Evolutionary conservation across 2,888 invertebrate species (phyloP).

Genomic region (Pandemis heparana): DNA sequence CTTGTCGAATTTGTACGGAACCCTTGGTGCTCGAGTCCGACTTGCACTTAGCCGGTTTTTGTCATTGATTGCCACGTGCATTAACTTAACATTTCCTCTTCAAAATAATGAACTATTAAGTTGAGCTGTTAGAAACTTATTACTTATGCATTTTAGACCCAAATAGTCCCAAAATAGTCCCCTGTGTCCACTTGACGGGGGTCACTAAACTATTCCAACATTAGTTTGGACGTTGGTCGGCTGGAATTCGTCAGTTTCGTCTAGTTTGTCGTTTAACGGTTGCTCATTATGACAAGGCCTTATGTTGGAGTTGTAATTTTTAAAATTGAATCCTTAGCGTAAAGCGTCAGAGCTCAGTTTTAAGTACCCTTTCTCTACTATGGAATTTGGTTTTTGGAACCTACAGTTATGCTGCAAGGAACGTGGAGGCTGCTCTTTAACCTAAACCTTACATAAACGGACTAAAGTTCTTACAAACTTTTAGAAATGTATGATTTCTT

Average conservation of each 20-base stretch:
- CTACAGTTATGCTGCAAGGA: slow-evolving; percentile 2
- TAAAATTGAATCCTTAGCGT: background rate
- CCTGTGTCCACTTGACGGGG: slow-evolving; percentile 29
- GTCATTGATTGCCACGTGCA: background rate
- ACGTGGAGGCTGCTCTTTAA: background rate
- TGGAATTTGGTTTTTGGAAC: slow-evolving; percentile 1
- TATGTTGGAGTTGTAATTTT: background rate
- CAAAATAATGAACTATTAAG: background rate
- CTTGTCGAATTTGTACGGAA: too few relatives aligned
- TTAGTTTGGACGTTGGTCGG: slow-evolving; percentile 30
- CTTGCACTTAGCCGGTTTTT: background rate
- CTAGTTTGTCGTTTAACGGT: slow-evolving; percentile 29
- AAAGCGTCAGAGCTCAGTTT: background rate
- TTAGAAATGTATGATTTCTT: background rate
- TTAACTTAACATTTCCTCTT: background rate
- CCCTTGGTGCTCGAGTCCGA: too few relatives aligned
- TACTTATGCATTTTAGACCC: slow-evolving; percentile 30
- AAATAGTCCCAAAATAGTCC: slow-evolving; percentile 32
- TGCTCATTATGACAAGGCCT: slow-evolving; percentile 6
- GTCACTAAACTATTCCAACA: slow-evolving; percentile 33
- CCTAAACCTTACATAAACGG: background rate
- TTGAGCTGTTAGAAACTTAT: background rate
- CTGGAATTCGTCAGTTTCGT: slow-evolving; percentile 37
- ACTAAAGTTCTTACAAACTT: background rate
- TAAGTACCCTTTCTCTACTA: background rate